phyloP scores from a whole-genome alignment of 2,113 vertebrate genomes.

The Raphicerus campestris region DNA sequence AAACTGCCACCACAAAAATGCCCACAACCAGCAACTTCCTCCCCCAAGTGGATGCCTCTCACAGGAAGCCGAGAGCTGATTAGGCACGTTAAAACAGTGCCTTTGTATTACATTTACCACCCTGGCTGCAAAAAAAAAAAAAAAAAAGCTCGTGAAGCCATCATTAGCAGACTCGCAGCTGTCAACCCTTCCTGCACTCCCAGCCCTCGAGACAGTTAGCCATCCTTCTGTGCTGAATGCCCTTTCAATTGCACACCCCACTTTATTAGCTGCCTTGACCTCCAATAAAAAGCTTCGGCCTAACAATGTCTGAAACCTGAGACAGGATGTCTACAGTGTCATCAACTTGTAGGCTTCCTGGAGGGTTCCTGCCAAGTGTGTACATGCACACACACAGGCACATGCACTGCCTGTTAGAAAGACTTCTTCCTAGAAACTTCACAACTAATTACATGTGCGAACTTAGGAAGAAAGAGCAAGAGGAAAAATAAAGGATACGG shows the following conservation, averaged over 20 bases:
- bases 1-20: not conserved
- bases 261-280: constrained; percentile 80
- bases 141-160: constrained; percentile 67
- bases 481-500: not conserved
- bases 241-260: constrained; percentile 76
- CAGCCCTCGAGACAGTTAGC: constrained; percentile 68
- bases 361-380: not conserved
- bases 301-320: constrained; percentile 77
- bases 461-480: constrained; percentile 25
- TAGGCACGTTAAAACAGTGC: constrained; percentile 50
- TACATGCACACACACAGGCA: not conserved
- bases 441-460: not conserved
- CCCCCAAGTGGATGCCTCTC: constrained; percentile 14
- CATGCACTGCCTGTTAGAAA: constrained; percentile 11
- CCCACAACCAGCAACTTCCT: not conserved
- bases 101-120: constrained; percentile 65
- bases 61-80: constrained; percentile 35
- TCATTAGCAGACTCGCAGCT: constrained; percentile 67
- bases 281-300: constrained; percentile 77
- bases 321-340: constrained; percentile 35
- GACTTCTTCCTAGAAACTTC: constrained; percentile 23
- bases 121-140: constrained; percentile 62
- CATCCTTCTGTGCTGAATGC: constrained; percentile 75
- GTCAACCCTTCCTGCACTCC: constrained; percentile 64
- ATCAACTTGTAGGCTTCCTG: constrained; percentile 26